Base-by-base conservation (phyloP, 1,140 invertebrate genomes). In the Colletes latitarsis region DNA sequence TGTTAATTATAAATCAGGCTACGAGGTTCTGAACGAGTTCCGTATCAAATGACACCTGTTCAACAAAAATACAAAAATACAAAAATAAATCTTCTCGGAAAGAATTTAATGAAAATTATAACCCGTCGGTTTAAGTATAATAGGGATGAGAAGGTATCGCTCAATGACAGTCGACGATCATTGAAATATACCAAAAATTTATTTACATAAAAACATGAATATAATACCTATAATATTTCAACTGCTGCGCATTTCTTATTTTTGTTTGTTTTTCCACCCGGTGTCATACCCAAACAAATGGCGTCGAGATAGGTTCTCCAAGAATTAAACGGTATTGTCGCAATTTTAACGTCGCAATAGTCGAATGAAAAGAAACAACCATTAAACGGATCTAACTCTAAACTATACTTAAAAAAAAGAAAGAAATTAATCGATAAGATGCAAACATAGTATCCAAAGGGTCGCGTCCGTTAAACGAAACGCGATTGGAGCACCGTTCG, bases 101-200 rank as follows among this genome's bases (percentile, higher is more conserved):
- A 49, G 8, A 49, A 49, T 49, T 49, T 30, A 30, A 30, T 30
- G 30, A 30, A 9, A 9, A 49, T 49, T 12, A 8, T 30, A 49
- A 49, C 49, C 8, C 49, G 49, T 30, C 10, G 49, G 10, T 9
- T 30, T 30, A 43, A 6, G 43, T 49, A 10, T n/a, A 30, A 1
- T 39, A 39, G 43, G 55, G 21, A 9, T 39, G 15, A 62, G 41
- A 14, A 14, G 17, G 10, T 12, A 49, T 9, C 15, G n/a, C 10
- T 14, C 14, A 55, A 53, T 39, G 53, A 62, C 0, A 14, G 4
- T 39, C 62, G 14, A 64, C 76, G 69, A 82, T 83, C 76, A 75
- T 89, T 91, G 88, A 92, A 92, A 91, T 92, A 91, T 91, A 91
- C 90, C 88, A 92, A 92, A 92, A 90, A 91, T 92, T 91, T 91